Percentiles rank a stretch among this genome's conserved stretches.
Conservation (phyloP, 2,113 vertebrate genomes). For the Ellobius talpinus region DNA sequence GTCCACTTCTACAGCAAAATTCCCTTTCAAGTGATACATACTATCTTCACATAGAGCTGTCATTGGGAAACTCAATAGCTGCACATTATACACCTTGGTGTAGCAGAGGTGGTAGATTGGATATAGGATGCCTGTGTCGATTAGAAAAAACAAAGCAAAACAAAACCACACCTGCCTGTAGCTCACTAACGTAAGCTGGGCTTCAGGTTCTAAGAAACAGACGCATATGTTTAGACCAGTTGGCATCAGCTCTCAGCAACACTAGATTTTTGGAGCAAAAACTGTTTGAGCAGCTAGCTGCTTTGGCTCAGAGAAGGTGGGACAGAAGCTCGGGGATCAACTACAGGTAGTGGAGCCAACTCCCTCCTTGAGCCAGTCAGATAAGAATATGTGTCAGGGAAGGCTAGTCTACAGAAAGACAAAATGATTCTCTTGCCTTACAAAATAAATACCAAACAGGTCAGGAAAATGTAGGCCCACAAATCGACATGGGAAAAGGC, state of each 20-base stretch:
- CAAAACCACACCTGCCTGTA: slow-evolving; percentile 24
- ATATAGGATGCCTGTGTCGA: neutral
- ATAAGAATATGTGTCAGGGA: neutral
- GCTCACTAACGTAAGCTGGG: neutral
- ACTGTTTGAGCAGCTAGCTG: slow-evolving; percentile 24
- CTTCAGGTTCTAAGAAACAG: slow-evolving; percentile 17
- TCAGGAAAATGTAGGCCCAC: neutral
- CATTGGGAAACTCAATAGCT: slow-evolving; percentile 17
- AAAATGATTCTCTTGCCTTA: neutral
- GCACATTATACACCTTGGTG: slow-evolving; percentile 53
- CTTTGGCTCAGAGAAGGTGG: slow-evolving; percentile 9
- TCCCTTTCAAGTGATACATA: slow-evolving; percentile 30
- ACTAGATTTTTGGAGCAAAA: slow-evolving; percentile 50
- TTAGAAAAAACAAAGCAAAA: neutral
- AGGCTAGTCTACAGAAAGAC: neutral
- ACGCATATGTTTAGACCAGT: slow-evolving; percentile 34
- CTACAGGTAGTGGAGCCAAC: neutral
- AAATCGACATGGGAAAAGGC: neutral
- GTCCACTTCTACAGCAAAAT: slow-evolving; percentile 43
- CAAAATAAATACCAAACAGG: slow-evolving; percentile 26
- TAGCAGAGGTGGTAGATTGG: neutral
- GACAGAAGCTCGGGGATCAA: neutral
- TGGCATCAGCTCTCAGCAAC: slow-evolving; percentile 17
- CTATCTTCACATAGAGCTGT: slow-evolving; percentile 3
- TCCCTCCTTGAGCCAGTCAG: neutral